A percentile compares a stretch with the other conserved stretches of the same genome.
phyloP scores from a whole-genome alignment of 2,888 invertebrate species.

The Aspidiotus destructor region DNA sequence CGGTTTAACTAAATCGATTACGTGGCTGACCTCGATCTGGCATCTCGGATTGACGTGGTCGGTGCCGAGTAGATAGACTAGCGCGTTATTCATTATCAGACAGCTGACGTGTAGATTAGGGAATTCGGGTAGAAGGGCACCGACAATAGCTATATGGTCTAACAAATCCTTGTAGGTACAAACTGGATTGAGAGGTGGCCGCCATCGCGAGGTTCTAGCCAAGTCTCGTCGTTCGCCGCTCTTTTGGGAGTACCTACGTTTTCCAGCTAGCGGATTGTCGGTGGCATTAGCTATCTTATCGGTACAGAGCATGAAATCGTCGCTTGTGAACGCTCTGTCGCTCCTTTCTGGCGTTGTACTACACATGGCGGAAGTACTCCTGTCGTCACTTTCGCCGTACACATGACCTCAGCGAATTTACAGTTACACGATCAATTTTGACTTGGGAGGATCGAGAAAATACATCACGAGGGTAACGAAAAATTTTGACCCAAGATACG shows the following conservation, averaged over 20 bases:
- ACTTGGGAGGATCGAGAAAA: no score
- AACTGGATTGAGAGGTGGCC: not conserved
- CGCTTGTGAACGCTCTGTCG: not conserved
- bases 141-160: not conserved
- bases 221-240: not conserved
- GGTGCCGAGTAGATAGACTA: constrained; percentile 13
- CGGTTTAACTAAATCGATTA: constrained; percentile 8
- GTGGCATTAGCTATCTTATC: constrained; percentile 1
- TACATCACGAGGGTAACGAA: no score
- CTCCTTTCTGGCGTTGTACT: no score
- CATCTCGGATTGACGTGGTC: constrained; percentile 17
- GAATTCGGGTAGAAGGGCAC: not conserved
- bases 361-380: no score
- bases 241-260: not conserved
- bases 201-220: not conserved
- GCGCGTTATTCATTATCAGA: constrained; percentile 2
- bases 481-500: no score
- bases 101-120: constrained; percentile 1
- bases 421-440: no score
- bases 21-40: constrained; percentile 9
- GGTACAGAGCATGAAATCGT: constrained; percentile 6
- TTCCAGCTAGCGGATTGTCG: constrained; percentile 5
- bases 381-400: no score
- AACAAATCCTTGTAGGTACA: not conserved
- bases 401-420: no score